Evolutionary conservation across 1,140 invertebrate genomes (phyloP).

Genomic region (Lucilia sericata): DNA sequence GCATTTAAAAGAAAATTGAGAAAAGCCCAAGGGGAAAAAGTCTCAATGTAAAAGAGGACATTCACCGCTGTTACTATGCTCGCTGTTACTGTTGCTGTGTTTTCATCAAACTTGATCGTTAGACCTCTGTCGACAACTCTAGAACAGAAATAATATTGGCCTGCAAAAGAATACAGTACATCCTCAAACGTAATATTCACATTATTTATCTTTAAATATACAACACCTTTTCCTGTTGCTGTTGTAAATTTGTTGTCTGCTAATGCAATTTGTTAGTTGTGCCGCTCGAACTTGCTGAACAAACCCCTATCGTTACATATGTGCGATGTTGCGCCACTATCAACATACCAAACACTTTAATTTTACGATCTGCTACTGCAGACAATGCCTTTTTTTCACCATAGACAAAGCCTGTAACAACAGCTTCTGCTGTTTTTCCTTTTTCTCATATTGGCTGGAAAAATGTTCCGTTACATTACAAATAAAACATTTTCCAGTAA

Average conservation of each 20-base stretch:
- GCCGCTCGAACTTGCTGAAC: slow-evolving; percentile 33
- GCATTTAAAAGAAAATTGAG: no score
- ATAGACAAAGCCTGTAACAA: background rate
- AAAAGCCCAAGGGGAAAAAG: no score
- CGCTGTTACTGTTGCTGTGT: slow-evolving; percentile 36
- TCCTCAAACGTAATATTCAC: slow-evolving; percentile 48
- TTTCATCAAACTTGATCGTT: background rate
- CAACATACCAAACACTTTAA: slow-evolving; percentile 48
- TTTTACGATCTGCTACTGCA: background rate
- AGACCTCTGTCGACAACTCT: slow-evolving; percentile 51
- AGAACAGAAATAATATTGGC: slow-evolving; percentile 53
- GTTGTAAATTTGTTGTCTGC: slow-evolving; percentile 48
- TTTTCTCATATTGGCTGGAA: slow-evolving; percentile 31
- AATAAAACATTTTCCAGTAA: slow-evolving; percentile 28
- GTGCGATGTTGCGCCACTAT: slow-evolving; percentile 51
- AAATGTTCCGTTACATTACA: slow-evolving; percentile 19
- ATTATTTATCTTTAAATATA: slow-evolving; percentile 36
- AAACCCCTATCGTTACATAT: slow-evolving; percentile 41
- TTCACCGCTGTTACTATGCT: slow-evolving; percentile 46
- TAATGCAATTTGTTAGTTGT: slow-evolving; percentile 44
- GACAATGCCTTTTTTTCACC: background rate
- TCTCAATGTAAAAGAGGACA: no score
- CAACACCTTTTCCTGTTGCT: slow-evolving; percentile 43
- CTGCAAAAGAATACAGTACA: slow-evolving; percentile 51
- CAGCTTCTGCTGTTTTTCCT: background rate